phyloP scores from a whole-genome alignment of 2,797 vertebrate genomes.

The Calcarius lapponicus region DNA sequence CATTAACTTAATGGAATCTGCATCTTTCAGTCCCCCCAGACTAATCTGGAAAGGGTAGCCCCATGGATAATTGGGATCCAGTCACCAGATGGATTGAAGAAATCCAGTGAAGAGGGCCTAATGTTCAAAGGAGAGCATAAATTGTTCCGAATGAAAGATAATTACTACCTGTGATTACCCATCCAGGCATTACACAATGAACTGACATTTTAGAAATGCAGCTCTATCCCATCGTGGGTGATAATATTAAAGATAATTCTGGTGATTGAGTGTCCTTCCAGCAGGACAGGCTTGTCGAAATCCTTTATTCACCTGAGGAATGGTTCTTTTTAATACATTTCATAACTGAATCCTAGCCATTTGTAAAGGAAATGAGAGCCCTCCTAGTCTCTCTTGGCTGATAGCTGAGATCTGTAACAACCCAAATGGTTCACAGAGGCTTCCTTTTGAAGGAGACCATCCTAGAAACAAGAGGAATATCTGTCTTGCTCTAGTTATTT shows the following conservation, averaged over 20 bases:
- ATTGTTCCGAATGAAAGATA: constrained; percentile 49
- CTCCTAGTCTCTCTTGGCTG: constrained; percentile 27
- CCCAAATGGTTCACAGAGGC: constrained; percentile 27
- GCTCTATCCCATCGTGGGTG: constrained; percentile 33
- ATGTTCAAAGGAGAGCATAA: constrained; percentile 31
- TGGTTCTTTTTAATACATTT: constrained; percentile 48
- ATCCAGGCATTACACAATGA: constrained; percentile 23
- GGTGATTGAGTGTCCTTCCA: constrained; percentile 54
- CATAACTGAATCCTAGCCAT: constrained; percentile 22
- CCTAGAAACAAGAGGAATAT: constrained; percentile 17
- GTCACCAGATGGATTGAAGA: constrained; percentile 27
- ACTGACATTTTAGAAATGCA: constrained; percentile 59
- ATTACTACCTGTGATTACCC: constrained; percentile 53
- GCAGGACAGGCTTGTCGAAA: constrained; percentile 55
- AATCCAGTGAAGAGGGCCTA: constrained; percentile 33
- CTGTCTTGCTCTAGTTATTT: background rate
- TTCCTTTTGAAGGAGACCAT: background rate
- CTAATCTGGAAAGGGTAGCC: constrained; percentile 36
- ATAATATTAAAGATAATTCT: constrained; percentile 63
- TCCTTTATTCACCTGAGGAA: constrained; percentile 56
- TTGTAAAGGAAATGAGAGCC: constrained; percentile 53
- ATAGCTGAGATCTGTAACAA: constrained; percentile 15
- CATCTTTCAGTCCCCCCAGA: background rate
- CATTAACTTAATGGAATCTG: constrained; percentile 47
- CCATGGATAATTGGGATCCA: constrained; percentile 36